These are phyloP conservation scores for Neosilurus mollespiculum DNA, from an alignment of 2,797 vertebrate genomes.

Conservation along the genomic window DNA sequence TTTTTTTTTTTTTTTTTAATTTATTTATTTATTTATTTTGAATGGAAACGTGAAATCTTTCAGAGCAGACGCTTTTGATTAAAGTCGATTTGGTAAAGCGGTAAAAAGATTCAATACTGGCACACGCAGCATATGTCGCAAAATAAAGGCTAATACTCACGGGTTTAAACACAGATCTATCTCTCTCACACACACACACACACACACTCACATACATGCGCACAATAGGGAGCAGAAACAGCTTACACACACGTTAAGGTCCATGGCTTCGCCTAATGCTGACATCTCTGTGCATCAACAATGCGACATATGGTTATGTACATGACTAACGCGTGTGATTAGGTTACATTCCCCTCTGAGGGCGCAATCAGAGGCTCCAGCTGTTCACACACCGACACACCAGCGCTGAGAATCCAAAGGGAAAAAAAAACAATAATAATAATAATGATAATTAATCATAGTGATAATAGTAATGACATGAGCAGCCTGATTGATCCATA, in stretches of 20 bases:
- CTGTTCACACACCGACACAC: slow-evolving; percentile 40
- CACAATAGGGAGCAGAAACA: slow-evolving; percentile 50
- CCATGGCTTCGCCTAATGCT: slow-evolving; percentile 79
- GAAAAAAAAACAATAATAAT: slow-evolving; percentile 62
- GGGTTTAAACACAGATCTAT: slow-evolving; percentile 68
- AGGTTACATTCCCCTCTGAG: slow-evolving; percentile 71
- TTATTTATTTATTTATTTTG: not conserved
- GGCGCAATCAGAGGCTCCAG: slow-evolving; percentile 49
- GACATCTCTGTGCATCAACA: slow-evolving; percentile 60
- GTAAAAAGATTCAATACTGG: slow-evolving; percentile 76
- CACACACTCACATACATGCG: not conserved
- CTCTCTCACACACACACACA: slow-evolving; percentile 50
- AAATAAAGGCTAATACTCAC: slow-evolving; percentile 74
- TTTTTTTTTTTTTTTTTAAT: not conserved
- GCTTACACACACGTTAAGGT: slow-evolving; percentile 71
- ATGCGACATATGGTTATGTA: slow-evolving; percentile 38
- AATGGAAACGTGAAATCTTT: slow-evolving; percentile 68
- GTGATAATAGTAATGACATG: slow-evolving; percentile 73
- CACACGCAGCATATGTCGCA: slow-evolving; percentile 70
- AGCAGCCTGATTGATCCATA: slow-evolving; percentile 88
- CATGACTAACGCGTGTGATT: slow-evolving; percentile 38
- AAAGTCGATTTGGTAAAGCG: slow-evolving; percentile 79
- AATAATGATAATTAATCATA: slow-evolving; percentile 76
- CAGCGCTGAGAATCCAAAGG: slow-evolving; percentile 69
- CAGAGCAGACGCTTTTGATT: slow-evolving; percentile 74